These are phyloP conservation scores for Salticus scenicus DNA, from an alignment of 2,888 invertebrate species.

Conservation along the genomic window DNA sequence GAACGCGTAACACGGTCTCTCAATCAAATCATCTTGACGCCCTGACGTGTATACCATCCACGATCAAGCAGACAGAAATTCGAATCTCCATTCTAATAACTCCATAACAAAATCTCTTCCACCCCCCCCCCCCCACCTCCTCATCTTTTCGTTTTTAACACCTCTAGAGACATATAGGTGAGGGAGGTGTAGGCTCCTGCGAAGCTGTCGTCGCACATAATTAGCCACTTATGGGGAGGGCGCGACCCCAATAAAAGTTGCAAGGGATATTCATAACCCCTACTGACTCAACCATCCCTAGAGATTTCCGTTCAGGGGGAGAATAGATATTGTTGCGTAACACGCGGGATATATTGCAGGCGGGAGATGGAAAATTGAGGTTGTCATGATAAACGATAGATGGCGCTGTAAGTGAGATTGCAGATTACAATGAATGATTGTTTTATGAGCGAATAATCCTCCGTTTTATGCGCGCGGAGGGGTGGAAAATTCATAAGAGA, in stretches of 20 bases:
- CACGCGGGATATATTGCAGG: slow-evolving; percentile 12
- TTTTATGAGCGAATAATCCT: slow-evolving; percentile 10
- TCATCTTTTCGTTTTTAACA: slow-evolving; percentile 39
- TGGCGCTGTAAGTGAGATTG: slow-evolving; percentile 35
- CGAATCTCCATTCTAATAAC: slow-evolving; percentile 35
- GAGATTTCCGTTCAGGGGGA: slow-evolving; percentile 11
- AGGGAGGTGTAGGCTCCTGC: background rate
- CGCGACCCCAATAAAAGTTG: slow-evolving; percentile 69
- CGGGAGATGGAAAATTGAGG: slow-evolving; percentile 14
- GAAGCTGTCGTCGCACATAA: slow-evolving; percentile 66
- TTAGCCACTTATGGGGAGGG: slow-evolving; percentile 69
- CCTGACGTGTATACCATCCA: background rate
- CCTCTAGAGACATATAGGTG: background rate
- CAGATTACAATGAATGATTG: slow-evolving; percentile 12
- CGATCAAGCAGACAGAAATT: slow-evolving; percentile 3
- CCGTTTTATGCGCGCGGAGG: background rate
- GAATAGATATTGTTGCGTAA: slow-evolving; percentile 57
- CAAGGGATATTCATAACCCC: slow-evolving; percentile 67
- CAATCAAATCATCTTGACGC: slow-evolving; percentile 5
- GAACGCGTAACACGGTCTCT: background rate
- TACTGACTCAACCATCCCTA: slow-evolving; percentile 61
- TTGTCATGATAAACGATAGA: slow-evolving; percentile 28
- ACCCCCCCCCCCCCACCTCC: background rate
- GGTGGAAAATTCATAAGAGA: slow-evolving; percentile 1
- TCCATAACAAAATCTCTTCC: slow-evolving; percentile 45